A percentile compares a stretch with the other conserved stretches of the same genome.
Evolutionary conservation across 2,888 invertebrate species (phyloP).

Genomic region (Polymixis lichenea): DNA sequence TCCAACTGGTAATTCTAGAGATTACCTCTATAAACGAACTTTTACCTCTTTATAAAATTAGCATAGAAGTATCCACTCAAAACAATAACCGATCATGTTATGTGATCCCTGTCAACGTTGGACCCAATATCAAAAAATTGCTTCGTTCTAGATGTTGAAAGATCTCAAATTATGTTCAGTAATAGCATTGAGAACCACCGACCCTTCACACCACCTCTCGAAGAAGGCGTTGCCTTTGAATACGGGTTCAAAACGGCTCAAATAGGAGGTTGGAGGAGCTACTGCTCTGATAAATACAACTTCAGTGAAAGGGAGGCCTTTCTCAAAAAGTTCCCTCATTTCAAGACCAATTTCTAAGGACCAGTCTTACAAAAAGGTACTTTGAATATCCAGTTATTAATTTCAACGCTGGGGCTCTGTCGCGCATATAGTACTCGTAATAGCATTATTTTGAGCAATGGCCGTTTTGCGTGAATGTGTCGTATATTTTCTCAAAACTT

Average conservation of each 20-base stretch:
- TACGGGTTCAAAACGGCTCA: constrained; percentile 95
- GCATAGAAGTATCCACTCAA: too few relatives aligned
- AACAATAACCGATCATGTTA: too few relatives aligned
- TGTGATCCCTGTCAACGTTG: too few relatives aligned
- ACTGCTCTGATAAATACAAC: constrained; percentile 95
- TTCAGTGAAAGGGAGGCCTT: constrained; percentile 91
- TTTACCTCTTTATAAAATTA: too few relatives aligned
- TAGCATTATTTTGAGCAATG: too few relatives aligned
- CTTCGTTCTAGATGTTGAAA: constrained; percentile 77
- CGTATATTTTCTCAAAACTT: too few relatives aligned
- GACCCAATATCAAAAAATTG: too few relatives aligned
- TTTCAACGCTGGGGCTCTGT: too few relatives aligned
- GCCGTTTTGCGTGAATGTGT: too few relatives aligned
- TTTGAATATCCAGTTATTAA: too few relatives aligned
- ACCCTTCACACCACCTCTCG: constrained; percentile 90
- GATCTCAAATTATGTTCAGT: constrained; percentile 71
- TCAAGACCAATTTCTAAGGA: constrained; percentile 93
- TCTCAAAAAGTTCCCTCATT: constrained; percentile 94
- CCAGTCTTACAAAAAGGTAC: constrained; percentile 12
- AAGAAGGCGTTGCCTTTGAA: constrained; percentile 93
- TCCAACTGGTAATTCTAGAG: background rate
- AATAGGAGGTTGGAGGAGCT: constrained; percentile 91
- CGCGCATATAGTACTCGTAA: too few relatives aligned
- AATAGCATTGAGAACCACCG: constrained; percentile 73
- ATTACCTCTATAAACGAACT: background rate